A percentile compares a stretch with the other conserved stretches of the same genome.
Conservation (phyloP, 2,888 invertebrate genomes). For the Eudasyphora cyanicolor region DNA sequence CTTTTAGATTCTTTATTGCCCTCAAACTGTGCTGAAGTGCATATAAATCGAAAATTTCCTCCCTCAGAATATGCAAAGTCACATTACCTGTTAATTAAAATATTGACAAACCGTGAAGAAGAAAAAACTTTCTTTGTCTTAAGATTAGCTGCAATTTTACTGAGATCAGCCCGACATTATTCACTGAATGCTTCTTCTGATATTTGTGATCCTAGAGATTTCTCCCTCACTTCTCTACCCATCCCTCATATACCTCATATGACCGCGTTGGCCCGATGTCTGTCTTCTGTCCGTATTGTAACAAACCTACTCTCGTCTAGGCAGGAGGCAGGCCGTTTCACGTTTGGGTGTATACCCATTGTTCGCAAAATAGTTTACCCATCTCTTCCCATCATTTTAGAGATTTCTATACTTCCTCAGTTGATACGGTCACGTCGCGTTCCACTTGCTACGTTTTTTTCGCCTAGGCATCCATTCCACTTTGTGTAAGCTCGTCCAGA, state of each 20-base stretch:
- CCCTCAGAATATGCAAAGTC: no score
- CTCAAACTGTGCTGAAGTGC: no score
- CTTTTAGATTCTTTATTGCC: no score
- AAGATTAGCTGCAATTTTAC: no score
- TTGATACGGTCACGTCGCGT: constrained; percentile 57
- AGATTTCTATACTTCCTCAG: constrained; percentile 36
- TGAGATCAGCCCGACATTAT: no score
- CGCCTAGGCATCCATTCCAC: constrained; percentile 4
- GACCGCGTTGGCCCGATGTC: neutral
- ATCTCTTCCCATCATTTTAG: neutral
- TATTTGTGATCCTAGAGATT: neutral
- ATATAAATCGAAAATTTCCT: no score
- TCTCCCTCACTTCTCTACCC: no score
- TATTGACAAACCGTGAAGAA: no score
- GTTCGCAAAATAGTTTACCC: neutral
- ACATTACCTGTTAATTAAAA: no score
- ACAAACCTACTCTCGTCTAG: no score
- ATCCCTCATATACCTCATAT: neutral
- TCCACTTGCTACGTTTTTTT: constrained; percentile 34
- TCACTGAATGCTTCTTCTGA: no score
- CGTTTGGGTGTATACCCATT: neutral
- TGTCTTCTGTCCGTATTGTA: neutral
- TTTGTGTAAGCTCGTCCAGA: neutral
- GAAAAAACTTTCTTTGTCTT: no score
- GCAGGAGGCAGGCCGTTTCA: neutral